phyloP scores from a whole-genome alignment of 2,113 vertebrate species.

The Gobio gobio region DNA sequence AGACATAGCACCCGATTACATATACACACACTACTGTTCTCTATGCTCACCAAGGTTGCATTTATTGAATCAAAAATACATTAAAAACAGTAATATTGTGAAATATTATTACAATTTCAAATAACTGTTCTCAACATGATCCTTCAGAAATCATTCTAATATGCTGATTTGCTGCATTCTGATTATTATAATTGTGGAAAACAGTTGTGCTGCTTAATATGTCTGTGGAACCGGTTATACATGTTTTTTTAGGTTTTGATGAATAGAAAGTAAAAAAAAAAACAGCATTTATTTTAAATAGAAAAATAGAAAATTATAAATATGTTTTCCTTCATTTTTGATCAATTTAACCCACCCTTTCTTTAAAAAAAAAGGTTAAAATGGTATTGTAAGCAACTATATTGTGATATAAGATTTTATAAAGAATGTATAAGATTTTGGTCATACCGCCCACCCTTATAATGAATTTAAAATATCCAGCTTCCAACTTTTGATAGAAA shows the following conservation, averaged over 20 bases:
- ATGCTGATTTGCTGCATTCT: not conserved
- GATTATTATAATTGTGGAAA: not conserved
- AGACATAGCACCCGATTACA: too few species aligned
- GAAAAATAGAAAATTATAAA: not conserved
- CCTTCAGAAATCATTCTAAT: not conserved
- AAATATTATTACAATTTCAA: not conserved
- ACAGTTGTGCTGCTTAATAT: not conserved
- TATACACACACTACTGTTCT: too few species aligned
- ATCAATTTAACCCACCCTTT: not conserved
- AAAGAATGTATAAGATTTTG: too few species aligned
- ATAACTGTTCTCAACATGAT: not conserved
- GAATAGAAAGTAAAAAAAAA: not conserved
- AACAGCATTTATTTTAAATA: not conserved
- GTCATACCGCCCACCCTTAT: not conserved
- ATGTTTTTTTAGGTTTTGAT: not conserved
- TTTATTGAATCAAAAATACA: not conserved
- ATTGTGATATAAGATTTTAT: too few species aligned
- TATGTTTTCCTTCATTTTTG: not conserved
- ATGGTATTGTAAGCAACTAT: too few species aligned
- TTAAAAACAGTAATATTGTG: not conserved
- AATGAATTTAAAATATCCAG: not conserved
- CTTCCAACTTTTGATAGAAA: not conserved
- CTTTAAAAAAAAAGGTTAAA: too few species aligned
- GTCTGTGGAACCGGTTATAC: not conserved
- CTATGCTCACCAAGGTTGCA: not conserved